These are phyloP conservation scores for Drosophila kambysellisi DNA, from an alignment of 2,888 invertebrate species.

Conservation along the genomic window DNA sequence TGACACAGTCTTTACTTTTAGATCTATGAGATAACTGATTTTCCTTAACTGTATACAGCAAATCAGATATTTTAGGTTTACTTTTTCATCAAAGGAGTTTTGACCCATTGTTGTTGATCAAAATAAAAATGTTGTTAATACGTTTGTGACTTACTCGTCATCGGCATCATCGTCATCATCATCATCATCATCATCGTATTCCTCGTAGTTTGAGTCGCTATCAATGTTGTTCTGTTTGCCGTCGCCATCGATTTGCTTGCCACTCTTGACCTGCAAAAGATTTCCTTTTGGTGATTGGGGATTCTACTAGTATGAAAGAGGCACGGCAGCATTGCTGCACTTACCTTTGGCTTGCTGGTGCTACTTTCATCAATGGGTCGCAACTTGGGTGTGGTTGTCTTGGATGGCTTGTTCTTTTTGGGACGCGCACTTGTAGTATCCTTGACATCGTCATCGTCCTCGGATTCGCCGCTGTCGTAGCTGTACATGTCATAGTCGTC, in stretches of 20 bases:
- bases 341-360: constrained; percentile 54
- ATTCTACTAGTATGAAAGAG: not conserved
- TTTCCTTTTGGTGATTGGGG: not conserved
- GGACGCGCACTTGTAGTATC: constrained; percentile 51
- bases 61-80: not conserved
- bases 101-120: not conserved
- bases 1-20: not conserved
- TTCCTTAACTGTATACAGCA: not conserved
- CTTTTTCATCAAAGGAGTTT: not conserved
- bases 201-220: constrained; percentile 67
- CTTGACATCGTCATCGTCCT: constrained; percentile 55
- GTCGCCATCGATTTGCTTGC: constrained; percentile 31
- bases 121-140: not conserved
- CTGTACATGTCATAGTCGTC: constrained; percentile 77
- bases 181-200: constrained; percentile 65
- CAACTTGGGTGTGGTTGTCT: constrained; percentile 53
- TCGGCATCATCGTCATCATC: constrained; percentile 56
- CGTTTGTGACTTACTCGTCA: constrained; percentile 55
- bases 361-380: constrained; percentile 54
- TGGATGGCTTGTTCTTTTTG: constrained; percentile 64
- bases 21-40: not conserved
- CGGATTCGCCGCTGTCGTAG: constrained; percentile 53
- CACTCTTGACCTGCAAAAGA: constrained; percentile 53
- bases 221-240: constrained; percentile 70
- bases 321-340: not conserved